Evolutionary conservation across 2,888 invertebrate genomes (phyloP), one percentile per base, ranked within the genome.

Genomic region (Chalcis sispes): DNA sequence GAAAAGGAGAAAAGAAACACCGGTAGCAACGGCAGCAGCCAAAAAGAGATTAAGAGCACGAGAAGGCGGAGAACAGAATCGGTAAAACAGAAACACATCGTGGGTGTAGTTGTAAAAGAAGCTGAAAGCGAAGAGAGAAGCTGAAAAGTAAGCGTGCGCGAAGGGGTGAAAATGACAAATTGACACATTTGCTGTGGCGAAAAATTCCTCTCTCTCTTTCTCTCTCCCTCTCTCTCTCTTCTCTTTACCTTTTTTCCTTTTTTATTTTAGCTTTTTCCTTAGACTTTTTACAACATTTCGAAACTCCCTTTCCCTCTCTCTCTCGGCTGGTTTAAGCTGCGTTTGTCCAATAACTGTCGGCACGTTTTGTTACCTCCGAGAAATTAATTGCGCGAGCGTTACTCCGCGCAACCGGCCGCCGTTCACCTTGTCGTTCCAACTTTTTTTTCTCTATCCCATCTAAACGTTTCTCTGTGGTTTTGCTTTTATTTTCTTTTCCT

Each of bases 161-260:
- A 78, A 80, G 77, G 81, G 80, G 79, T 81, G 84, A 85, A 83
- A 84, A 85, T 85, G 85, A 84, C 85, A 85, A 85, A 85, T 83
- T 79, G 84, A 79, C 83, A 80, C 83, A 83, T 85, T 82, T 82
- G 82, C 81, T 79, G 79, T 78, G 79, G 70, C 80, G 82, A 83
- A 83, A 82, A 82, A 82, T 82, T 54, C 27, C 27, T n/a, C 18
- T 59, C 59, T 52, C 48, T n/a, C 29, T 42, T 2, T 42, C 29
- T n/a, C 69, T 18, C n/a, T 7, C 48, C 1, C 58, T 50, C 36
- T 32, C 20, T 13, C 27, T 20, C 23, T 10, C 40, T 40, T 13
- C 23, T 7, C 10, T 15, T 18, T 5, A 15, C 42, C n/a, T n/a
- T n/a, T 18, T 7, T 50, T 10, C 10, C 36, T 36, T 36, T 36